A percentile compares a stretch with the other conserved stretches of the same genome.
Evolutionary conservation across 2,888 invertebrate genomes (phyloP).

Genomic region (Cantharis rufa): DNA sequence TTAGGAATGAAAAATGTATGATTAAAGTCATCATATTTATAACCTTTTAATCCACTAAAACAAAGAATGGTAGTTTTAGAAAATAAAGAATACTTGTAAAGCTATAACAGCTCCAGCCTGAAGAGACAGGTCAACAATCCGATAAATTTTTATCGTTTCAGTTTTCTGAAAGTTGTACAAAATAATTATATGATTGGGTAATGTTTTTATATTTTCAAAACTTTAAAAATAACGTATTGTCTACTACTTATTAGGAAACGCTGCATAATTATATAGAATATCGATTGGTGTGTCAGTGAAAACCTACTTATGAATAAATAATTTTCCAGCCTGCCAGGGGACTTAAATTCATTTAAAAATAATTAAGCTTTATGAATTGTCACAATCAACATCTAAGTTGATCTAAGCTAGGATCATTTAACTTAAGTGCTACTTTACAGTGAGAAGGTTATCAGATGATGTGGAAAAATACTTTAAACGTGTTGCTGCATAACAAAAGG

Average conservation of each 20-base stretch:
- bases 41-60: background rate
- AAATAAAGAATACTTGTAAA: background rate
- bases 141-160: constrained; percentile 15
- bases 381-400: background rate
- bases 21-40: background rate
- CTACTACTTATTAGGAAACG: background rate
- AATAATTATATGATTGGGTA: background rate
- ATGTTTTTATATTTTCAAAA: constrained; percentile 3
- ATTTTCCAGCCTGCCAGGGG: background rate
- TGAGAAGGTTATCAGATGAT: background rate
- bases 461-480: background rate
- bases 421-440: background rate
- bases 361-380: background rate
- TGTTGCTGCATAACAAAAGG: background rate
- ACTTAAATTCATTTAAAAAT: background rate
- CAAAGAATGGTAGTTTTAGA: background rate
- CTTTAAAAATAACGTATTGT: background rate
- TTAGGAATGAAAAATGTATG: background rate
- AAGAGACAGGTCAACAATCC: constrained; percentile 8
- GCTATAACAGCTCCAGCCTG: background rate
- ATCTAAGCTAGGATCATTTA: background rate
- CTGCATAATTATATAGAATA: background rate
- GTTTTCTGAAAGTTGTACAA: constrained; percentile 5
- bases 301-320: background rate
- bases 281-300: background rate